A percentile compares a stretch with the other conserved stretches of the same genome.
phyloP scores from a whole-genome alignment of 2,888 invertebrate genomes.

The Drosophila siamana region DNA sequence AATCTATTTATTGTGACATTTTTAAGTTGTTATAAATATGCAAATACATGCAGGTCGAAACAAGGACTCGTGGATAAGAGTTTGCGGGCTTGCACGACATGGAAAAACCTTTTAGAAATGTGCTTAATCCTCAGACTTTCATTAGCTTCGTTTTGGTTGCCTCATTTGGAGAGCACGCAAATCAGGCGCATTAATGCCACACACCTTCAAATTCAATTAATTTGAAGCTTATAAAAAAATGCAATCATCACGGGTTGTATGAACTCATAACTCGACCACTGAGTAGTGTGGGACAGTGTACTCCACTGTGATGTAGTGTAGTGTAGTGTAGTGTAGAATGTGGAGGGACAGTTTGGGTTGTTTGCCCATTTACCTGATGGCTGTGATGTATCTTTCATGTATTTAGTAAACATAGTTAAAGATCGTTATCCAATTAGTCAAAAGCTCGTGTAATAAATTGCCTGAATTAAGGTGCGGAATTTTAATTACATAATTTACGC shows the following conservation, averaged over 20 bases:
- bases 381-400: slow-evolving; percentile 57
- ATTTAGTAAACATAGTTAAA: slow-evolving; percentile 77
- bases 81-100: neutral
- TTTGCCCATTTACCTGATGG: slow-evolving; percentile 14
- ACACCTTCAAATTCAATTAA: slow-evolving; percentile 68
- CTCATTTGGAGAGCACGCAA: slow-evolving; percentile 31
- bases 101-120: neutral
- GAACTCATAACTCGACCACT: slow-evolving; percentile 56
- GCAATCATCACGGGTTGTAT: slow-evolving; percentile 61
- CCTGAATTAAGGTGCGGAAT: slow-evolving; percentile 84
- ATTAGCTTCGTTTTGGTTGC: slow-evolving; percentile 11
- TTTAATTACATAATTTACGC: slow-evolving; percentile 85
- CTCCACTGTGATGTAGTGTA: no score
- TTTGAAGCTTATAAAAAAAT: slow-evolving; percentile 62
- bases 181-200: slow-evolving; percentile 34
- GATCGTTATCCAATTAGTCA: slow-evolving; percentile 81
- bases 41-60: neutral
- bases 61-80: neutral
- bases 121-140: slow-evolving; percentile 7
- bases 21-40: no score
- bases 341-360: slow-evolving; percentile 1
- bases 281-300: slow-evolving; percentile 5
- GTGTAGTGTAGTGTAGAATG: neutral
- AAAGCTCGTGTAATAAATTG: slow-evolving; percentile 83
- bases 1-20: no score